These are phyloP conservation scores for Branchinecta sandiegonensis DNA, from an alignment of 2,888 invertebrate species.

Conservation along the genomic window DNA sequence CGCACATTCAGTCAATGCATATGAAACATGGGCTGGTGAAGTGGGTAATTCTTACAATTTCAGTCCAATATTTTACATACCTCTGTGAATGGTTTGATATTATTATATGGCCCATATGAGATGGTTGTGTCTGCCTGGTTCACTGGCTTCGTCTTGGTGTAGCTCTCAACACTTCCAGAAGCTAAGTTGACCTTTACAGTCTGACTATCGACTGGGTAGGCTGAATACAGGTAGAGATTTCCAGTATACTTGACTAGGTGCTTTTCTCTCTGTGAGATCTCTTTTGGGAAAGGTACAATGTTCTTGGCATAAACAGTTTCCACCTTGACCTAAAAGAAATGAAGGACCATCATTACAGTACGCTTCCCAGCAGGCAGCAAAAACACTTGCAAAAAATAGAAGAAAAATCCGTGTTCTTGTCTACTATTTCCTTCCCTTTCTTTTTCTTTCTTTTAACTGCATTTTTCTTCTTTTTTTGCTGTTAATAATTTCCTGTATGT, in stretches of 20 bases:
- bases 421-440: too few species aligned
- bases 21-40: neutral
- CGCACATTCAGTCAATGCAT: too few species aligned
- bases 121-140: conserved; percentile 62
- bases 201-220: conserved; percentile 64
- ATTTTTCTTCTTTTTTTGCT: too few species aligned
- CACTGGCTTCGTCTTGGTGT: conserved; percentile 65
- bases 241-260: conserved; percentile 80
- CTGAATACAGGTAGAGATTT: conserved; percentile 64
- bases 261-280: conserved; percentile 81
- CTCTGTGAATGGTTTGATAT: conserved; percentile 44
- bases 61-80: conserved; percentile 29
- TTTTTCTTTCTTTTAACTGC: too few species aligned
- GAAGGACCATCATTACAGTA: neutral
- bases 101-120: conserved; percentile 74
- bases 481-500: too few species aligned
- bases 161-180: conserved; percentile 63
- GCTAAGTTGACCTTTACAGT: conserved; percentile 62
- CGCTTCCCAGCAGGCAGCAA: neutral
- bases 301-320: conserved; percentile 62
- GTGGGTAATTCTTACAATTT: neutral
- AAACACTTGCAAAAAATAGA: too few species aligned
- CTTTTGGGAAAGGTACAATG: conserved; percentile 66
- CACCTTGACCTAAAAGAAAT: conserved; percentile 37
- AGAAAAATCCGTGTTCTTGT: too few species aligned